Percentiles rank a stretch among this genome's conserved stretches.
Evolutionary conservation across 2,113 vertebrate species (phyloP).

Genomic region (Madoqua kirkii): DNA sequence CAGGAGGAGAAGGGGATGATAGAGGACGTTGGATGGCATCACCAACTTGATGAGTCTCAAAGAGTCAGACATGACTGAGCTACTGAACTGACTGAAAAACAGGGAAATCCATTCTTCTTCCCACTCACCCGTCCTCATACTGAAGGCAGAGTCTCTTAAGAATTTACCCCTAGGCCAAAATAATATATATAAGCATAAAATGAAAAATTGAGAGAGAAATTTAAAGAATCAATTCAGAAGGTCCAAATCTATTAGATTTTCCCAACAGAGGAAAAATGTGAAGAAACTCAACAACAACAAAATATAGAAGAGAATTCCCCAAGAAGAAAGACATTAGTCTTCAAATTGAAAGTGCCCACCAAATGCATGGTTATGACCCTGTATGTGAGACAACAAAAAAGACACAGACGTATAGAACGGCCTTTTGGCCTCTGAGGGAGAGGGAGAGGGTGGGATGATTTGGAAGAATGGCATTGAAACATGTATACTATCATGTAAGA

Average conservation of each 20-base stretch:
- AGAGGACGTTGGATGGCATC: neutral
- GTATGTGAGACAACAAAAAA: no score
- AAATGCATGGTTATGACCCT: neutral
- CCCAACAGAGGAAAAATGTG: neutral
- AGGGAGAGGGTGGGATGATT: no score
- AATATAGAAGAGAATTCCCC: neutral
- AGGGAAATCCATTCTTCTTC: neutral
- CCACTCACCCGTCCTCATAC: neutral
- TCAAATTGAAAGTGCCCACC: neutral
- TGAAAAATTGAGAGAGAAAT: neutral
- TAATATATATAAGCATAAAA: neutral
- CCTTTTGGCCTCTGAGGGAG: no score
- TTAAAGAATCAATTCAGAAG: neutral
- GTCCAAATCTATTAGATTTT: neutral
- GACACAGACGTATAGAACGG: no score
- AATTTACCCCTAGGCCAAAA: neutral
- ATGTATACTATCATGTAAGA: no score
- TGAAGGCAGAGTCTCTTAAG: neutral
- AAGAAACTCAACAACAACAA: neutral
- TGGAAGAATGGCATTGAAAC: no score
- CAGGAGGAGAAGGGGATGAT: neutral
- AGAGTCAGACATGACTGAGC: neutral
- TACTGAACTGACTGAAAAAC: neutral
- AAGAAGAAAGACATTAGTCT: neutral
- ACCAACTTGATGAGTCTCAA: neutral